These are phyloP conservation scores for Prunella fulvescens DNA, from an alignment of 2,113 vertebrate genomes.

Conservation along the genomic window DNA sequence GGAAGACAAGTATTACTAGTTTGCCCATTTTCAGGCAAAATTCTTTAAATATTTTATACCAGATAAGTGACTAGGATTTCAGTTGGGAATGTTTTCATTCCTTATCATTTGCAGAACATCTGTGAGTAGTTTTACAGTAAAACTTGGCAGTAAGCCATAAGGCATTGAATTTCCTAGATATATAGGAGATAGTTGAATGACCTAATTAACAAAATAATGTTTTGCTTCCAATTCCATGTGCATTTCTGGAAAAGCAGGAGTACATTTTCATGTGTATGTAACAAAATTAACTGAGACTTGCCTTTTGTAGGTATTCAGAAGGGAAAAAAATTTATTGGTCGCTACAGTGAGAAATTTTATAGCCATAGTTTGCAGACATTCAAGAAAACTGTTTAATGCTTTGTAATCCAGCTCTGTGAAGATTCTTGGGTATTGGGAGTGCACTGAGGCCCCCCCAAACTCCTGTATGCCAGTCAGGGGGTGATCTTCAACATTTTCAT, in stretches of 20 bases:
- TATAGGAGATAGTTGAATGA: not conserved
- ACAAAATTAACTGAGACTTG: not conserved
- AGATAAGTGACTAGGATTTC: not conserved
- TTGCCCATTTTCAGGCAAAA: not conserved
- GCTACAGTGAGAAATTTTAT: not conserved
- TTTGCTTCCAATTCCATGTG: not conserved
- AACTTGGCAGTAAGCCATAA: not conserved
- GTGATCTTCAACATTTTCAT: not conserved
- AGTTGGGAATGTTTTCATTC: not conserved
- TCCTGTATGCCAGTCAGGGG: not conserved
- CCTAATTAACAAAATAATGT: conserved; percentile 6
- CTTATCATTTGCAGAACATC: not conserved
- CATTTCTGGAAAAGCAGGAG: not conserved
- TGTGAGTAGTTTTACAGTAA: not conserved
- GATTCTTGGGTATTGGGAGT: not conserved
- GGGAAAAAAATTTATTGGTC: not conserved
- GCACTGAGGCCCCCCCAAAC: not conserved
- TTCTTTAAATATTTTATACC: not conserved
- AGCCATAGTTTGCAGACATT: not conserved
- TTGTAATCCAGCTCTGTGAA: not conserved
- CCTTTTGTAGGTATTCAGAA: not conserved
- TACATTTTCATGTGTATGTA: not conserved
- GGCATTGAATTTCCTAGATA: not conserved
- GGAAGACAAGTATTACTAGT: not conserved
- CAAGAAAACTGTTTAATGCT: not conserved